Conservation (phyloP, 2,113 vertebrate genomes). For the Heptranchias perlo region DNA sequence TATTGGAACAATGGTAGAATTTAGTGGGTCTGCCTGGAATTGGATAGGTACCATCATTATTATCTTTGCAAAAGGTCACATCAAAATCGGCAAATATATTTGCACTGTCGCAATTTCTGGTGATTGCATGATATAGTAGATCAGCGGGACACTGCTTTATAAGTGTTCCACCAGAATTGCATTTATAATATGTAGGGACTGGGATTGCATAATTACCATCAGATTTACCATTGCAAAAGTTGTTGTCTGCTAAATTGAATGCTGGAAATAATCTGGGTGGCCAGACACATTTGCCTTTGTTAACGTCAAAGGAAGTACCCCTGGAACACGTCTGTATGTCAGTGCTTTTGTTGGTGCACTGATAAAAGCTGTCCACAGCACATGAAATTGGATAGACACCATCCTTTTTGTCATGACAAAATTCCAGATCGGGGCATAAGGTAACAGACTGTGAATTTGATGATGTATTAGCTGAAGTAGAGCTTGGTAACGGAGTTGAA, state of each 20-base stretch:
- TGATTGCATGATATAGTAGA: constrained; percentile 3
- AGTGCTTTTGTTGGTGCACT: not conserved
- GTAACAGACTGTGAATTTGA: not conserved
- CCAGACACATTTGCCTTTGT: not conserved
- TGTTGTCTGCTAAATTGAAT: not conserved
- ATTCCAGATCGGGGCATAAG: not conserved
- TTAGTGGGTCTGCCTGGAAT: constrained; percentile 17
- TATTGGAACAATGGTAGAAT: not conserved
- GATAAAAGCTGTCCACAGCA: constrained; percentile 16
- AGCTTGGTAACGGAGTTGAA: not conserved
- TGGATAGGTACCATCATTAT: not conserved
- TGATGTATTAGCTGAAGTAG: not conserved
- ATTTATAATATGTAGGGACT: not conserved
- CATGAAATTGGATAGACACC: not conserved
- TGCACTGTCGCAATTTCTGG: not conserved
- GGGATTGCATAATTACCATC: not conserved
- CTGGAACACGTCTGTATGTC: not conserved
- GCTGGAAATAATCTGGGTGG: not conserved
- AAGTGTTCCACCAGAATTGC: not conserved
- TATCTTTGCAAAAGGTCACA: not conserved
- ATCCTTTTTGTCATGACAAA: not conserved
- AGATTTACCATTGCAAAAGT: not conserved
- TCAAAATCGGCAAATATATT: not conserved
- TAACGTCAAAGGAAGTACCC: not conserved
- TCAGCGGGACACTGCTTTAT: not conserved